Percentiles rank a stretch among this genome's conserved stretches.
These are phyloP conservation scores for Mnemiopsis leidyi DNA, from an alignment of 37 sponge, comb jelly and placozoan genomes.

Conservation along the genomic window DNA sequence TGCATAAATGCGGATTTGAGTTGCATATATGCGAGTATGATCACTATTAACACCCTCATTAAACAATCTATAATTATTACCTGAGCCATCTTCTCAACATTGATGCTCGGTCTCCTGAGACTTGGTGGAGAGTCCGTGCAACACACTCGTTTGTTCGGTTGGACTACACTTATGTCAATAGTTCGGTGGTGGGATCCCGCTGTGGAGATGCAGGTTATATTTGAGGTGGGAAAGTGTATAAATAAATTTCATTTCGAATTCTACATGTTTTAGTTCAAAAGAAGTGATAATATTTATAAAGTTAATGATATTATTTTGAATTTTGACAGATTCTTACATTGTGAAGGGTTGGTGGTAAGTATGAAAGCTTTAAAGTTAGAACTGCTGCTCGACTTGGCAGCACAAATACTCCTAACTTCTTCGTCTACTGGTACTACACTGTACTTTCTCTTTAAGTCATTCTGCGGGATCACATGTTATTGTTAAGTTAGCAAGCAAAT, in stretches of 20 bases:
- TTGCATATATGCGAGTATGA: no score
- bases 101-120: conserved; percentile 21
- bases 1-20: no score
- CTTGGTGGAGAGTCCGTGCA: conserved; percentile 37
- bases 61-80: background rate
- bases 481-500: no score
- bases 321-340: conserved; percentile 44
- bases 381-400: background rate
- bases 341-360: conserved; percentile 15
- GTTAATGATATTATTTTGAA: no score
- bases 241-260: no score
- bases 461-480: no score
- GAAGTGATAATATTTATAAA: no score
- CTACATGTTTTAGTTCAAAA: no score
- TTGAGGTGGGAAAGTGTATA: no score
- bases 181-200: conserved; percentile 32
- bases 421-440: conserved; percentile 20
- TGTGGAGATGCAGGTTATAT: no score
- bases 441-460: conserved; percentile 29
- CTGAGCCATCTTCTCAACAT: conserved; percentile 50
- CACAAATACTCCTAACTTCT: conserved; percentile 29
- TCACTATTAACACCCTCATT: no score
- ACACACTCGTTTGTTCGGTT: conserved; percentile 29
- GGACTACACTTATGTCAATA: conserved; percentile 30
- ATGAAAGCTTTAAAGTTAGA: conserved; percentile 58